phyloP scores from a whole-genome alignment of 30 jellyfish, hydroid and myxozoan genomes.

The Cassiopea xamachana region DNA sequence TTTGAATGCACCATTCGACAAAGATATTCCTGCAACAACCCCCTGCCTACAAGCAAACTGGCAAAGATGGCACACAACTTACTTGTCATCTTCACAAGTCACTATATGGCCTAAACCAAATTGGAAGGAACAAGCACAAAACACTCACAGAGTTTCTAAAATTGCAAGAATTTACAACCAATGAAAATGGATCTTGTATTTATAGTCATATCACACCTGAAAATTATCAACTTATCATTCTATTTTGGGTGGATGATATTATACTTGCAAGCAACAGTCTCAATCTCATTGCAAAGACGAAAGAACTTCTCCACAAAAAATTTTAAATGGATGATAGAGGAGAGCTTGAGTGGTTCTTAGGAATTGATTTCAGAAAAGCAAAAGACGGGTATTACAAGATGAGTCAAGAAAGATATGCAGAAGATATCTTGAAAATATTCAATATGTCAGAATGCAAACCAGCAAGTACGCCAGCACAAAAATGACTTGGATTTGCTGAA shows the following conservation, averaged over 20 bases:
- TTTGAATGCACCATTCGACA: constrained; percentile 36
- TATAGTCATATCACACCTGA: background rate
- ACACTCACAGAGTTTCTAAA: constrained; percentile 24
- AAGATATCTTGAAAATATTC: too few species aligned
- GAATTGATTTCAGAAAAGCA: constrained; percentile 27
- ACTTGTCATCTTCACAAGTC: constrained; percentile 32
- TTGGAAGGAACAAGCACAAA: background rate
- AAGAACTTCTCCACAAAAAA: constrained; percentile 16
- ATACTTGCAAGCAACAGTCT: background rate
- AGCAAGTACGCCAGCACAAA: too few species aligned
- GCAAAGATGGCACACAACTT: background rate
- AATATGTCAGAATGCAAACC: too few species aligned
- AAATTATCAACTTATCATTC: background rate
- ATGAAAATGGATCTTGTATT: constrained; percentile 14
- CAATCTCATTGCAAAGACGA: constrained; percentile 27
- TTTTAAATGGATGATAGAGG: constrained; percentile 24
- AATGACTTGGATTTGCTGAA: too few species aligned
- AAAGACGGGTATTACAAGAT: constrained; percentile 6
- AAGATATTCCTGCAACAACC: constrained; percentile 34
- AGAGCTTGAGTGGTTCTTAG: background rate
- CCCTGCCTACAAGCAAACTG: constrained; percentile 15
- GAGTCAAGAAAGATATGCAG: constrained; percentile 19
- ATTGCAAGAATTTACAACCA: constrained; percentile 25
- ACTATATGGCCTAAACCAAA: constrained; percentile 29
- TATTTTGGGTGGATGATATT: constrained; percentile 18